These are phyloP conservation scores for Hirudo medicinalis DNA, from an alignment of 1,140 invertebrate genomes.

Conservation along the genomic window DNA sequence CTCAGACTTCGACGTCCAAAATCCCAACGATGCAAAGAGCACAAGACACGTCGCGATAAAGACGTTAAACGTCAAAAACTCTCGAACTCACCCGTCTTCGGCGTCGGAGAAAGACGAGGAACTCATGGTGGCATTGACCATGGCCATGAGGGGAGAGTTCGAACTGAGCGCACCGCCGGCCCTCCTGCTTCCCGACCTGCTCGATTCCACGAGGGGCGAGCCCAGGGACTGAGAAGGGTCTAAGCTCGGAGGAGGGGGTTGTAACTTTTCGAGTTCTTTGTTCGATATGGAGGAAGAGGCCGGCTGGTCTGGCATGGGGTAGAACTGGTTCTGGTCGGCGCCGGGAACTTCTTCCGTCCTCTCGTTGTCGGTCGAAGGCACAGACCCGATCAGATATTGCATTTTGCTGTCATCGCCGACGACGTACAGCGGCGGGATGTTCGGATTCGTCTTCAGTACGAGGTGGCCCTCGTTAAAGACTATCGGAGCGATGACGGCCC, in stretches of 20 bases:
- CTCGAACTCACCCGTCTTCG: slow-evolving; percentile 7
- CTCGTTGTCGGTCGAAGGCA: slow-evolving; percentile 7
- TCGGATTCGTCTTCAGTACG: not conserved
- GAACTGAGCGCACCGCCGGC: not conserved
- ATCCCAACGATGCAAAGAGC: too few species aligned
- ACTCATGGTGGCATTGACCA: slow-evolving; percentile 15
- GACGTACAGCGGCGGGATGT: not conserved
- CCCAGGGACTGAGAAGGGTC: not conserved
- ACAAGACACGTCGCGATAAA: too few species aligned
- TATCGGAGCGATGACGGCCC: slow-evolving; percentile 11
- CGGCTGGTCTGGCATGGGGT: too few species aligned
- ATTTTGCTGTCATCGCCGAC: not conserved
- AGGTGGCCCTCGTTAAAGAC: slow-evolving; percentile 15
- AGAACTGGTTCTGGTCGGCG: not conserved
- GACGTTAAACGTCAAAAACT: too few species aligned
- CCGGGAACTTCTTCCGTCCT: not conserved
- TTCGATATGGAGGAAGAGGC: not conserved
- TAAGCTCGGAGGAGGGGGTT: slow-evolving; percentile 1
- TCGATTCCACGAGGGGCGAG: not conserved
- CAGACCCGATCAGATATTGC: not conserved
- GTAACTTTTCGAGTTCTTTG: slow-evolving; percentile 3
- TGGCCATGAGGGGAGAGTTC: slow-evolving; percentile 13
- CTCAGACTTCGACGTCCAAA: too few species aligned
- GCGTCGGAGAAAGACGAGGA: slow-evolving; percentile 13
- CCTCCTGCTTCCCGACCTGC: not conserved